Conservation (phyloP, 1,140 invertebrate genomes). For the Coelopa frigida region DNA sequence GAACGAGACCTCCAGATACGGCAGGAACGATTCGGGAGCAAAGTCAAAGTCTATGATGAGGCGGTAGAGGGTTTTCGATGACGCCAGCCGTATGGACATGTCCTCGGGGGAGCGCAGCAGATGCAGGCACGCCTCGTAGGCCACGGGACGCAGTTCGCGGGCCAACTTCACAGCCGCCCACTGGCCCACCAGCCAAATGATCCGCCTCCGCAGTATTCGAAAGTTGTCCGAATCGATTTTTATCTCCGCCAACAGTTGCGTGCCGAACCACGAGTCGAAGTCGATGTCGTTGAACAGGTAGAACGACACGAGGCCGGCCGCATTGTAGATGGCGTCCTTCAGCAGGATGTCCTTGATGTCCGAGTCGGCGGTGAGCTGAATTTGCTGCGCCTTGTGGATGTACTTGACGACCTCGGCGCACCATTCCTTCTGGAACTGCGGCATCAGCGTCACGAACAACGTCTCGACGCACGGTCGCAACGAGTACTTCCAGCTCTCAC, state of each 20-base stretch:
- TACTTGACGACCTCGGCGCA: constrained; percentile 68
- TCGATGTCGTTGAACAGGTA: constrained; percentile 89
- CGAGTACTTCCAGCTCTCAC: constrained; percentile 88
- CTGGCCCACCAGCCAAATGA: constrained; percentile 79
- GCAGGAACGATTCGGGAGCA: constrained; percentile 72
- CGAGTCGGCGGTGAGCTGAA: constrained; percentile 53
- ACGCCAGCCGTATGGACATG: constrained; percentile 75
- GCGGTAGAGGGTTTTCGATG: constrained; percentile 63
- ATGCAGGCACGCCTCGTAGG: constrained; percentile 73
- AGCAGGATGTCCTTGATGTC: constrained; percentile 71
- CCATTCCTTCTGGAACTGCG: constrained; percentile 65
- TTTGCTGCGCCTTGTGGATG: constrained; percentile 55
- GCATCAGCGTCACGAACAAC: constrained; percentile 76
- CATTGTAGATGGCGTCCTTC: constrained; percentile 94
- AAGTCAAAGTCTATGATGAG: constrained; percentile 92
- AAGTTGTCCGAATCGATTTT: constrained; percentile 77
- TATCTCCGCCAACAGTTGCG: constrained; percentile 72
- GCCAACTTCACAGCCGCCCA: constrained; percentile 86
- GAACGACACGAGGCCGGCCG: constrained; percentile 80
- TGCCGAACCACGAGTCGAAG: constrained; percentile 90
- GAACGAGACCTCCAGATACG: constrained; percentile 72
- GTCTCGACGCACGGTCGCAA: constrained; percentile 81
- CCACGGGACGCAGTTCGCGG: constrained; percentile 62
- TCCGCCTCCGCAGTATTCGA: constrained; percentile 76
- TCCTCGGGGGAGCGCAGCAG: constrained; percentile 67